phyloP scores from a whole-genome alignment of 2,797 vertebrate species.

The Lithobates pipiens region DNA sequence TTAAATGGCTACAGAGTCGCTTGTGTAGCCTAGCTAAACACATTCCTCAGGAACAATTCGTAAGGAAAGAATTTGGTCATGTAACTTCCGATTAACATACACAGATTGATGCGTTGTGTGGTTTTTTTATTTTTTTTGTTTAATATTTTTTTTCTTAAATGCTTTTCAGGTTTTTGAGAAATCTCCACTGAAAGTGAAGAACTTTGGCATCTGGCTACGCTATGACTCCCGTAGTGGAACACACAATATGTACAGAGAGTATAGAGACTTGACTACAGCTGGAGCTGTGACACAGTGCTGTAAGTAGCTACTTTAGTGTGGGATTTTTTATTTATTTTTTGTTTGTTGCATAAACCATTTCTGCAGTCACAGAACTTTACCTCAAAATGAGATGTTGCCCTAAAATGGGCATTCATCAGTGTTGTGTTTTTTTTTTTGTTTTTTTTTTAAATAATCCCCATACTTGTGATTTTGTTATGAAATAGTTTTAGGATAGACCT shows the following conservation, averaged over 20 bases:
- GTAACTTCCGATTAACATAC: neutral
- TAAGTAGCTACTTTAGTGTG: constrained; percentile 75
- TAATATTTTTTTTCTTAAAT: neutral
- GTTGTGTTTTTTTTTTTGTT: too few relatives aligned
- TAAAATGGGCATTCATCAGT: too few relatives aligned
- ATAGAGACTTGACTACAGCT: constrained; percentile 93
- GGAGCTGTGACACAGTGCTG: constrained; percentile 98
- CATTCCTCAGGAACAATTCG: too few relatives aligned
- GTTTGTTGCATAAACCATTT: neutral
- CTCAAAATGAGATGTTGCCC: neutral
- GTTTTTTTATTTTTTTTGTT: too few relatives aligned
- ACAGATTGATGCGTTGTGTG: neutral
- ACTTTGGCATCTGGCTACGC: constrained; percentile 97
- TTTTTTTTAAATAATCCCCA: too few relatives aligned
- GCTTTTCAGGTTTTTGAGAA: constrained; percentile 89
- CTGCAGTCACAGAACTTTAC: neutral
- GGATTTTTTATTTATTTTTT: too few relatives aligned
- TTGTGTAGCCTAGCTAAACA: too few relatives aligned
- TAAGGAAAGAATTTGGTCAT: too few relatives aligned
- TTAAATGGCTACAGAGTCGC: too few relatives aligned
- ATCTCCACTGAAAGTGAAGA: constrained; percentile 92
- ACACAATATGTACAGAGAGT: constrained; percentile 99
- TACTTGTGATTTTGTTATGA: too few relatives aligned
- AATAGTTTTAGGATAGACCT: too few relatives aligned
- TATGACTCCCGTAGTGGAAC: constrained; percentile 97